phyloP scores from a whole-genome alignment of 2,888 invertebrate species.

The Pristionchus fissidentatus region DNA sequence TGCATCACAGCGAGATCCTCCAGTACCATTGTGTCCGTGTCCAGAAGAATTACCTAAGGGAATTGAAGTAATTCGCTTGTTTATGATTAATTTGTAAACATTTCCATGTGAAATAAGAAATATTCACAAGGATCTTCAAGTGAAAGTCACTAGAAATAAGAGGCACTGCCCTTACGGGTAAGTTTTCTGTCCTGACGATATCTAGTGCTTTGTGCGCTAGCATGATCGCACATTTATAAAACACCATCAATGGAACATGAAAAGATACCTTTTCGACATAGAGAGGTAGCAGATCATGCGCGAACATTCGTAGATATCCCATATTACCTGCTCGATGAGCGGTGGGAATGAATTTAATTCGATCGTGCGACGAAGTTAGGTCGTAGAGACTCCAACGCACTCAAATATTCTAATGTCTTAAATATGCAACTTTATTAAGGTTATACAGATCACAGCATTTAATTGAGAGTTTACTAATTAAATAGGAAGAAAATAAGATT shows the following conservation, averaged over 20 bases:
- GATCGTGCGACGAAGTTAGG: neutral
- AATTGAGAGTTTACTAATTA: neutral
- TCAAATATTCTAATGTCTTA: neutral
- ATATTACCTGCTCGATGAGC: neutral
- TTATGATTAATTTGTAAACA: no score
- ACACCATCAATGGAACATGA: no score
- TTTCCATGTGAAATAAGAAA: no score
- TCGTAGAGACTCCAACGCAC: neutral
- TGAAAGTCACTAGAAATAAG: no score
- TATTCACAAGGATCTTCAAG: no score
- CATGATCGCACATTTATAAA: no score
- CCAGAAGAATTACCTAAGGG: neutral
- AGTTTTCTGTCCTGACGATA: no score
- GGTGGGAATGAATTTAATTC: neutral
- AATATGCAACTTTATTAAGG: neutral
- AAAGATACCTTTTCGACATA: neutral
- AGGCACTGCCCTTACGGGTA: no score
- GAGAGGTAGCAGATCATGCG: neutral
- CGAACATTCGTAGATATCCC: slow-evolving; percentile 1
- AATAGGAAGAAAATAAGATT: neutral
- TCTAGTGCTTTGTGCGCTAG: no score
- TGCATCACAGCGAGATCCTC: neutral
- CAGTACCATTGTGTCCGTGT: neutral
- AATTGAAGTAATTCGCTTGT: no score
- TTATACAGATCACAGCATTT: neutral